Evolutionary conservation across 2,113 vertebrate species (phyloP), one percentile per base, ranked within the genome.

Genomic region (Agelaius tricolor): DNA sequence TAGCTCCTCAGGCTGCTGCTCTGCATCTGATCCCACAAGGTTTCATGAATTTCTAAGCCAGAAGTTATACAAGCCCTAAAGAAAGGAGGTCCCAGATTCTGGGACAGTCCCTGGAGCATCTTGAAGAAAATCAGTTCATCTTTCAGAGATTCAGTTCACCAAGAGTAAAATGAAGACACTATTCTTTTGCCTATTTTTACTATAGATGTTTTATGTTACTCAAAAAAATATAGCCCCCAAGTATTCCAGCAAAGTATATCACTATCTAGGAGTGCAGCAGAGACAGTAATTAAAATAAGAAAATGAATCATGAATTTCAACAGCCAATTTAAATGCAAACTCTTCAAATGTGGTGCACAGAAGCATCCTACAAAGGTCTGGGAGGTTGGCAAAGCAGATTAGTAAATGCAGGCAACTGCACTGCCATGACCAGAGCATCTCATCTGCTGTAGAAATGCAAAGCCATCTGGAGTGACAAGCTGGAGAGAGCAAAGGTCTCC

Each of bases 391-490:
- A 93, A 74, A 93, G 85, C 0, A 0, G 73, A 92, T 95, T 88
- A 90, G 92, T 13, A 39, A 89, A 76, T 19, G 68, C 88, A 84
- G 49, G 44, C 77, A 72, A 92, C 78, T 55, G 87, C 87, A 58
- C 46, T 83, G 87, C 93, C 82, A 43, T 30, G 89, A 83, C 92
- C 95, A 84, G 75, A 87, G 91, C 69, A 71, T 81, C 83, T 95
- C 92, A 84, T 82, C 79, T 90, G 94, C 90, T 79, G 35, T 3
- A 35, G 82, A 94, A 95, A 79, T 47, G 77, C 96, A 93, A 83
- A 94, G 90, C 95, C 96, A 96, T 94, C 96, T 95, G 96, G 84
- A 96, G 73, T 71, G 85, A 94, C 91, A 95, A 93, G 89, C 91
- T 90, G 94, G 69, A 76, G 83, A 78, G 82, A 90, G 69, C 6